Evolutionary conservation across 2,888 invertebrate species (phyloP), one percentile per base, ranked within the genome.

Genomic region (Idaea straminata): DNA sequence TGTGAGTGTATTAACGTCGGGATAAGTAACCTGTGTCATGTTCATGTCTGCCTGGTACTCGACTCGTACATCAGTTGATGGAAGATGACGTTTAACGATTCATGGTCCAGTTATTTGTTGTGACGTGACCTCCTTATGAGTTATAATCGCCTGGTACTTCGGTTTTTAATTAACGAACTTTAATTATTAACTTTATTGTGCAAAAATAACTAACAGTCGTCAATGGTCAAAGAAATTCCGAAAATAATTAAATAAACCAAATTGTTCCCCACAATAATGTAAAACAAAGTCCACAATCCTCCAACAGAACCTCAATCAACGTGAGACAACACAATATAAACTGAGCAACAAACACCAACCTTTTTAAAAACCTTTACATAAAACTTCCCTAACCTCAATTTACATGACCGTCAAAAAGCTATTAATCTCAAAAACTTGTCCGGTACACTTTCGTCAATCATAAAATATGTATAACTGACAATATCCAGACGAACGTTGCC

Each of bases 11-110:
- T 47, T 47, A 47, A 47, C 25, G 47, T 47, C 47, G 47, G 47
- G 47, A 47, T 47, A 47, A 47, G 47, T 47, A 47, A 47, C 47
- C 47, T 47, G 47, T 47, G 47, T 47, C 47, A 47, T 47, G 47
- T 47, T 47, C 47, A 47, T 47, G 47, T 47, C 47, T 10, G 47
- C 47, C 47, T 47, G 10, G 47, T 47, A 47, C 47, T 47, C 10
- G 25, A 25, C 25, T 25, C 25, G 25, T 25, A 25, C 25, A 25
- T 47, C 13, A 13, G 0, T 10, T 47, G 47, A 47, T 7, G 47
- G 13, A 10, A 47, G 47, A 47, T 47, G 47, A 47, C 47, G 47
- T 47, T 47, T 47, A 47, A 47, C 47, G 47, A 47, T 47, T 47
- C 47, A 47, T 10, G 47, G 13, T 47, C 47, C 47, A 47, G 47